Conservation (phyloP, 1,140 invertebrate genomes). For the Orchesella cincta region DNA sequence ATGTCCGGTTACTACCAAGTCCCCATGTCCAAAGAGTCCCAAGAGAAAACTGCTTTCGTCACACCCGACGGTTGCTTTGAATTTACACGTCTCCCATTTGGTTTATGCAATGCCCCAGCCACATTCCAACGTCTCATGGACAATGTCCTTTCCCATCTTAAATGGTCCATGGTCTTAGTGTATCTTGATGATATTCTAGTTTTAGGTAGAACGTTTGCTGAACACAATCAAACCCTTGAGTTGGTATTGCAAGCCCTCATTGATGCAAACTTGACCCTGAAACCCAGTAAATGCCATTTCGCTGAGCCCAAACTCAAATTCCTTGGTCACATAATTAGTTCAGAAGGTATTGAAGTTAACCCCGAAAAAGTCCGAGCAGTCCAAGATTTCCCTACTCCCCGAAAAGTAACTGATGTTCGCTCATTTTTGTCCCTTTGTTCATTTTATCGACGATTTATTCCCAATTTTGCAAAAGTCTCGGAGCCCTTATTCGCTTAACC, state of each 20-base stretch:
- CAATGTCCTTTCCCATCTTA: constrained; percentile 39
- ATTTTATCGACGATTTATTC: constrained; percentile 59
- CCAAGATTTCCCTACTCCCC: constrained; percentile 53
- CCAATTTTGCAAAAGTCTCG: constrained; percentile 53
- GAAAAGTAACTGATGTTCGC: constrained; percentile 54
- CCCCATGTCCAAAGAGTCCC: constrained; percentile 21
- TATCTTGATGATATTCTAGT: constrained; percentile 54
- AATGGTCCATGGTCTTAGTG: constrained; percentile 35
- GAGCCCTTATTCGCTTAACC: constrained; percentile 53
- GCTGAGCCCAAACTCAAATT: constrained; percentile 54
- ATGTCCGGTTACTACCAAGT: not conserved
- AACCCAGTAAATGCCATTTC: constrained; percentile 55
- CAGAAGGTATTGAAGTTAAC: constrained; percentile 53
- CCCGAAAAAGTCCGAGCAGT: constrained; percentile 56
- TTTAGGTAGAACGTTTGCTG: constrained; percentile 33
- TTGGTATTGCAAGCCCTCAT: constrained; percentile 29
- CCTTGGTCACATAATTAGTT: constrained; percentile 54
- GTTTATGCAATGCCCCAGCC: constrained; percentile 52
- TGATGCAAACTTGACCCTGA: constrained; percentile 49
- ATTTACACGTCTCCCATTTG: constrained; percentile 53
- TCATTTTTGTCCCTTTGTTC: constrained; percentile 58
- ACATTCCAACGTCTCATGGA: constrained; percentile 51
- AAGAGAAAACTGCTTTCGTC: constrained; percentile 55
- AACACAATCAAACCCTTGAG: constrained; percentile 37
- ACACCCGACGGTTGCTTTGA: constrained; percentile 51